Percentiles rank a stretch among this genome's conserved stretches.
Evolutionary conservation across 2,113 vertebrate genomes (phyloP).

Genomic region (Mesembrinibis cayennensis): DNA sequence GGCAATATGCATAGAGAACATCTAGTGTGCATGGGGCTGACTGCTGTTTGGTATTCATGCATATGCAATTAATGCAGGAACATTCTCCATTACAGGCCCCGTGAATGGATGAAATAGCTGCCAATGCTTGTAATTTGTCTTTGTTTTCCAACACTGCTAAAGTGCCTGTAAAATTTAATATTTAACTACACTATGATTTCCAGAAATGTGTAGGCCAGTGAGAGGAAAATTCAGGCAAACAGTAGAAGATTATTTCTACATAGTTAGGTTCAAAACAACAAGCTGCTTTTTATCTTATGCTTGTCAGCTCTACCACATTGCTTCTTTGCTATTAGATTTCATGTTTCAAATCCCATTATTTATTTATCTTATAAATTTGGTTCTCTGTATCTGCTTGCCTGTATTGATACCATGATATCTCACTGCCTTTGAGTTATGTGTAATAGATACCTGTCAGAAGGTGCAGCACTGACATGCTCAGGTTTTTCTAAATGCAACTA

Average conservation of each 20-base stretch:
- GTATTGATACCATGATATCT: not conserved
- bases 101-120: not conserved
- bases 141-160: not conserved
- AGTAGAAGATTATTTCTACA: not conserved
- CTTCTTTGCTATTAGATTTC: not conserved
- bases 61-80: not conserved
- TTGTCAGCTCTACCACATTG: not conserved
- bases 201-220: not conserved
- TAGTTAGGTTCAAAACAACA: not conserved
- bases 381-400: not conserved
- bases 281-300: not conserved
- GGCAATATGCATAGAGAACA: not conserved
- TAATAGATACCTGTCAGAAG: not conserved
- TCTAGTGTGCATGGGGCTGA: not conserved
- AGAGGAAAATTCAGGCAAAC: not conserved
- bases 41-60: not conserved
- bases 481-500: not conserved
- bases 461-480: not conserved
- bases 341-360: not conserved
- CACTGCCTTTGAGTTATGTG: not conserved
- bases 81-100: not conserved
- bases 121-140: not conserved
- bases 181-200: not conserved
- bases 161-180: not conserved
- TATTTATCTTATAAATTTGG: not conserved